Evolutionary conservation across 2,797 vertebrate species (phyloP).

Genomic region (Coregonus ussuriensis): DNA sequence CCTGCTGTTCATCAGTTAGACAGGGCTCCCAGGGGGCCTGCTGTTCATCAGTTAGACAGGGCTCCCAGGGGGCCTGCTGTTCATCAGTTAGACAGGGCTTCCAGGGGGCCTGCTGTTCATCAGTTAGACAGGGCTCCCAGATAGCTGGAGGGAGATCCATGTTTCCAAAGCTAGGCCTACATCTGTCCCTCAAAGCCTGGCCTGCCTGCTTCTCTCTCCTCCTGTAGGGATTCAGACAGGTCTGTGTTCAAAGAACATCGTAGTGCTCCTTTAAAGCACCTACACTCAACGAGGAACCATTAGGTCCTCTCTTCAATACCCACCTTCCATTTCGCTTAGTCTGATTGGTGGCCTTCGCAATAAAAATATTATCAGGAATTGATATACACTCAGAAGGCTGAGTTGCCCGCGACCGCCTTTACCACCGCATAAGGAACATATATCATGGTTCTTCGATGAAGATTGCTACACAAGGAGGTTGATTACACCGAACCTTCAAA

Average conservation of each 20-base stretch:
- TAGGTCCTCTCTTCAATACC: neutral
- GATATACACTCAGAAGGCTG: neutral
- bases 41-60: too few relatives aligned
- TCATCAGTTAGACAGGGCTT: too few relatives aligned
- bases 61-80: too few relatives aligned
- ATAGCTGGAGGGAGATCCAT: constrained; percentile 7
- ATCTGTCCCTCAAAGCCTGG: constrained; percentile 6
- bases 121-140: constrained; percentile 1
- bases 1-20: too few relatives aligned
- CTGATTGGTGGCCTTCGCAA: neutral
- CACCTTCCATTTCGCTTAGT: neutral
- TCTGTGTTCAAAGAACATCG: neutral
- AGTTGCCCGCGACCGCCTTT: neutral
- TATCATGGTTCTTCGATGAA: neutral
- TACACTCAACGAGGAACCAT: neutral
- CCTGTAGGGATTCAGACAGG: neutral
- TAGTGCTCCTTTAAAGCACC: too few relatives aligned
- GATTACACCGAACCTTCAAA: too few relatives aligned
- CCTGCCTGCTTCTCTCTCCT: constrained; percentile 12
- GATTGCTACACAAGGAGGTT: neutral
- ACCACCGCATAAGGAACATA: neutral
- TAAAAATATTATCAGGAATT: neutral
- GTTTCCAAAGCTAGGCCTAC: constrained; percentile 7
- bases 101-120: neutral
- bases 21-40: too few relatives aligned